Base-by-base conservation (phyloP, 2,888 invertebrate species). In the Drosophila macrothrix region DNA sequence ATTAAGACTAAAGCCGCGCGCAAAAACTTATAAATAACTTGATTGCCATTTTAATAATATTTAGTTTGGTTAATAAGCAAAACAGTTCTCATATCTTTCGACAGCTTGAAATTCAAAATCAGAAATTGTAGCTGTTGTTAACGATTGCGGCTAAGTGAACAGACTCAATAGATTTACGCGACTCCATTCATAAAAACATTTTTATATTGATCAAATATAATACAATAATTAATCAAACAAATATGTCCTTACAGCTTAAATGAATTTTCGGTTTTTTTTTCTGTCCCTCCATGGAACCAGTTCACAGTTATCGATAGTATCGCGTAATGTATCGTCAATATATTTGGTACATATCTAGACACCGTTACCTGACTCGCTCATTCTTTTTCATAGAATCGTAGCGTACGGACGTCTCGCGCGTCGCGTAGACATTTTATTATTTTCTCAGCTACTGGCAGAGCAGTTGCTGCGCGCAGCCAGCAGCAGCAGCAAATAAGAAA, bases 331-430 rank as follows among this genome's bases (percentile, higher is more conserved):
- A 68, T 72, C 61, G 62, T 55, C 37, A 41, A 22, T 12, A 39
- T 28, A n/a, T 4, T 25, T 31, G 55, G 46, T 6, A 28, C n/a
- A 41, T 49, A 60, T 52, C 52, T 55, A 54, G 54, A 6, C 64
- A 67, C 77, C 73, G 77, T 63, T 64, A 65, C 41, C 16, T 46
- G 4, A 5, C 39, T 25, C 50, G 64, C 53, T 71, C 78, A 83
- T 82, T 74, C 75, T 73, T 73, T 71, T 72, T 69, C 73, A 73
- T 65, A 80, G 82, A 74, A 73, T 62, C 73, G 77, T 62, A 75
- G 67, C 69, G 86, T 68, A 74, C 74, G 84, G 83, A 83, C 82
- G 83, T 79, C 61, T 73, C 73, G 84, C 84, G 87, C 84, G 82
- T 74, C 80, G 80, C 74, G 78, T 75, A 74, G 73, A 76, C 52